Base-by-base conservation (phyloP, 2,888 invertebrate genomes). In the Lagria hirta region DNA sequence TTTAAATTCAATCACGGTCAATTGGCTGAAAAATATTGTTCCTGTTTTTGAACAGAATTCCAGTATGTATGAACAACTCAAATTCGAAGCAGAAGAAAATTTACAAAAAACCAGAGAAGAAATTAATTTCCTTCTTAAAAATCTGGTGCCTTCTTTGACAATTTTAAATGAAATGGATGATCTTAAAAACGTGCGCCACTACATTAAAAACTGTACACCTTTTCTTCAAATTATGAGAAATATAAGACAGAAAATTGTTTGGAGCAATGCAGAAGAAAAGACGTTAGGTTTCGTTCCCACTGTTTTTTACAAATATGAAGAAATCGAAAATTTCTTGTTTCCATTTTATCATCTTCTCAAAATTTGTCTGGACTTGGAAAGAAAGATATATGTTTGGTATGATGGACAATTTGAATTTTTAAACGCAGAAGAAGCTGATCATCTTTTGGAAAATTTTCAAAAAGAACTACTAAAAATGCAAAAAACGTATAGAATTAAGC, bases 381-480 rank as follows among this genome's bases (percentile, higher is more conserved):
- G 88, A 33, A 84, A 86, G 57, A 84, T 84, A 61, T 85, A 82
- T 57, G 87, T 90, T 4, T 96, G 95, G 90, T 82, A 92, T 79
- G 90, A 95, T 68, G 96, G 96, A 0, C 85, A 88, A 1, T 96
- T 96, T 70, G 86, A 91, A 66, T 89, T 89, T 64, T 74, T 95
- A 49, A 83, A 88, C 59, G 83, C 86, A 3, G 75, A 80, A 38
- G 75, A 79, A 55, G 87, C 95, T 36, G 95, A 95, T 68, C 74
- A 73, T 40, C 85, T 85, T 51, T 84, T 90, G 1, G 90, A 89
- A 32, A 86, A 86, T 58, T 88, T 82, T 60, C 81, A 82, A 38
- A 84, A 88, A 55, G 89, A 91, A 54, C 82, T 94, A 55, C 73
- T 83, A 48, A 88, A 86, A 69, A 79, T 82, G 6, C 86, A 88